Evolutionary conservation across 2,113 vertebrate species (phyloP).

Genomic region (Passer domesticus): DNA sequence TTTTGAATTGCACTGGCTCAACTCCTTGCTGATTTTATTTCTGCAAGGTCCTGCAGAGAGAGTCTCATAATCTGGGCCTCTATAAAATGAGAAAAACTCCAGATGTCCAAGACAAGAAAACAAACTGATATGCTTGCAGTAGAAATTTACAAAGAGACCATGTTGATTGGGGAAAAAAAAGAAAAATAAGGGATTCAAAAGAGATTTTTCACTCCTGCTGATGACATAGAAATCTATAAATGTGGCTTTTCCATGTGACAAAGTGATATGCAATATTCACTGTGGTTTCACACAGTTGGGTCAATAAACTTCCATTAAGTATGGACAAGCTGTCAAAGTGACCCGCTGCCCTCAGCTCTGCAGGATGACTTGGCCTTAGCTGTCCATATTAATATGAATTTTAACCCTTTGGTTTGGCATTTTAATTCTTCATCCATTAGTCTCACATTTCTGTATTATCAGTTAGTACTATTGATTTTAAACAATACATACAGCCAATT

Average conservation of each 20-base stretch:
- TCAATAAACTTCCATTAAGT: slow-evolving; percentile 92
- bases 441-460: slow-evolving; percentile 85
- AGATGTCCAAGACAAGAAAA: neutral
- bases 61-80: fast-evolving
- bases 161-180: slow-evolving; percentile 69
- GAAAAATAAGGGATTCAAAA: slow-evolving; percentile 38
- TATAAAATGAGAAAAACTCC: neutral
- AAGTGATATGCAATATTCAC: slow-evolving; percentile 79
- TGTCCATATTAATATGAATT: slow-evolving; percentile 85
- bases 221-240: slow-evolving; percentile 81
- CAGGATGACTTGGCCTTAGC: slow-evolving; percentile 75
- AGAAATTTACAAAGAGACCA: slow-evolving; percentile 68
- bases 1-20: neutral
- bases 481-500: slow-evolving; percentile 68
- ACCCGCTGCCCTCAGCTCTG: slow-evolving; percentile 75
- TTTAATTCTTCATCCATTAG: slow-evolving; percentile 88
- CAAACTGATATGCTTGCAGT: slow-evolving; percentile 47
- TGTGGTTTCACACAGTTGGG: slow-evolving; percentile 81
- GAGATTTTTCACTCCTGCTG: slow-evolving; percentile 58
- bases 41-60: neutral
- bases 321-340: slow-evolving; percentile 77
- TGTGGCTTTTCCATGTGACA: slow-evolving; percentile 70
- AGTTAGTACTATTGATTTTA: slow-evolving; percentile 84
- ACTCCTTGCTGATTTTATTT: neutral
- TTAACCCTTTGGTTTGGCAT: slow-evolving; percentile 75